These are phyloP conservation scores for Harpagus bidentatus DNA, from an alignment of 2,113 vertebrate genomes.

Conservation along the genomic window DNA sequence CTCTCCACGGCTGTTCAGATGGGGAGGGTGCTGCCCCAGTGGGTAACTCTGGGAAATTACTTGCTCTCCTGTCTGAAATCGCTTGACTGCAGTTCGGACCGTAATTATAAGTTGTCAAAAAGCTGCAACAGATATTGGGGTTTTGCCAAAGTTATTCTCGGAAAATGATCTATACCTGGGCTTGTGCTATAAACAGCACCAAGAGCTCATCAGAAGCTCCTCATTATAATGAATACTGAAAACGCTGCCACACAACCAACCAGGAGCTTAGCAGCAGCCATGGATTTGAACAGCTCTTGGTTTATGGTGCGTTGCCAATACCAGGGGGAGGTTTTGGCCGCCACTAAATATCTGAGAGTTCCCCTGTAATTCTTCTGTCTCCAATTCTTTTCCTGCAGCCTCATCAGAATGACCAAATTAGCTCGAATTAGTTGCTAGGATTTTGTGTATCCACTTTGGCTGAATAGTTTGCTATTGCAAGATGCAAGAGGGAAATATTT, in stretches of 20 bases:
- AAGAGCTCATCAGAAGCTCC: background rate
- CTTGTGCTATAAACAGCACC: background rate
- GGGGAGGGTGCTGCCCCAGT: background rate
- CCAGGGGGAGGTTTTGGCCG: background rate
- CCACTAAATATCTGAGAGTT: background rate
- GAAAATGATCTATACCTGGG: background rate
- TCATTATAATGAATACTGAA: background rate
- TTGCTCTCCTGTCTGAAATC: background rate
- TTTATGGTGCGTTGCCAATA: background rate
- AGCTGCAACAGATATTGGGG: background rate
- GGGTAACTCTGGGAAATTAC: background rate
- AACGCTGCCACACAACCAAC: background rate
- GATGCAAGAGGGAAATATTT: background rate
- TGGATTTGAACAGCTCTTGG: background rate
- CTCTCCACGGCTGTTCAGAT: background rate
- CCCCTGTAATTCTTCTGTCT: background rate
- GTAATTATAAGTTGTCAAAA: slow-evolving; percentile 12
- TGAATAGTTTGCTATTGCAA: background rate
- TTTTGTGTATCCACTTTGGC: background rate
- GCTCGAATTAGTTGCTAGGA: background rate
- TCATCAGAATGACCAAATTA: background rate
- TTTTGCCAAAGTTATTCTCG: background rate
- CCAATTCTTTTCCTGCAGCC: background rate
- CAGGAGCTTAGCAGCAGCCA: background rate
- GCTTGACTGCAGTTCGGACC: background rate